Base-by-base conservation (phyloP, 2,888 invertebrate genomes). In the Zygaena filipendulae region DNA sequence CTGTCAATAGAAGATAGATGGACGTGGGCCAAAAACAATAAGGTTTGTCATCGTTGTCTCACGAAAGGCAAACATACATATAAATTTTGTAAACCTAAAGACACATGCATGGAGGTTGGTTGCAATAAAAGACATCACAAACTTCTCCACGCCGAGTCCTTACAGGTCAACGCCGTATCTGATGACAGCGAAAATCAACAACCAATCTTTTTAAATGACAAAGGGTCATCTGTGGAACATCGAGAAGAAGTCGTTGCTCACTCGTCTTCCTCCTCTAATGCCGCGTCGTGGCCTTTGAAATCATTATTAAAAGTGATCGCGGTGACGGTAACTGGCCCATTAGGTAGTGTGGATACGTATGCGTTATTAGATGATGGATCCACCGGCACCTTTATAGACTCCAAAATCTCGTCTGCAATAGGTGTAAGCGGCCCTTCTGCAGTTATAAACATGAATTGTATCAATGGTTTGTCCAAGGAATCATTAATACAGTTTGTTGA, bases 351-450 rank as follows among this genome's bases (percentile, higher is more conserved):
- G 3, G 21, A 21, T 3, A 30, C 34, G 2, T 25, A 13, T 13
- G 29, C 30, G 1, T 9, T 33, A 9, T 11, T 33, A 2, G 33
- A 33, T 13, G 33, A 30, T n/a, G 33, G 27, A 2, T 23, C 30
- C 3, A 30, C 29, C 2, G 13, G 25, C 9, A 25, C 28, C 3
- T 13, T 28, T 9, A 3, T 33, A 3, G 27, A 29, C 12, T 3
- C 23, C 4, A 18, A 29, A 3, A 5, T 25, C 11, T 25, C 33
- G 2, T 7, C 11, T 1, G 11, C 13, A 7, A 21, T 27, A 13
- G 33, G 33, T 9, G 23, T 22, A 1, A n/a, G 11, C 3, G 40
- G 40, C 6, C 35, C 35, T 1, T 3, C 13, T 1, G 32, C 31
- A 2, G 25, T 27, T 4, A 11, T 39, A 1, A 5, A 21, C 1